Conservation (phyloP, 1,140 invertebrate genomes). For the Cydia fagiglandana region DNA sequence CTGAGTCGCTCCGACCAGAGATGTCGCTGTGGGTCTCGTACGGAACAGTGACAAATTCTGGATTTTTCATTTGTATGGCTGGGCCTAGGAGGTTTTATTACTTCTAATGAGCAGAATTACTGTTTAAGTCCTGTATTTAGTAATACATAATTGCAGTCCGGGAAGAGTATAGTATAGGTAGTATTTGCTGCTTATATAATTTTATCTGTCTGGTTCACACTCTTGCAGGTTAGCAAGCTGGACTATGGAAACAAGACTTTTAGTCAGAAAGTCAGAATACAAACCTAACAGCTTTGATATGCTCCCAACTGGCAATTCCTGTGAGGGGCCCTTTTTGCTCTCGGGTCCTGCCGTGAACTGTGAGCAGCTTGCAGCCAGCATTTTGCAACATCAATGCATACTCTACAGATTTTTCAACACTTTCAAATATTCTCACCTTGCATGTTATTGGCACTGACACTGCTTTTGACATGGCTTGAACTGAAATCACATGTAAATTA, state of each 20-base stretch:
- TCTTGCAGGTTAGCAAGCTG: background rate
- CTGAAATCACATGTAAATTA: conserved; percentile 78
- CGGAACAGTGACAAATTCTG: no score
- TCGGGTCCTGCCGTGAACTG: conserved; percentile 96
- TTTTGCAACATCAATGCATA: conserved; percentile 97
- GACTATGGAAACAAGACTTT: background rate
- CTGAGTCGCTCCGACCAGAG: no score
- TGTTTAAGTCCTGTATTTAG: no score
- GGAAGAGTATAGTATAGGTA: no score
- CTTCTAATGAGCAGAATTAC: no score
- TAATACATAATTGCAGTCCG: no score
- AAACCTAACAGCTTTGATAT: conserved; percentile 95
- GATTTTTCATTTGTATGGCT: no score
- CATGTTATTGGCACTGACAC: conserved; percentile 94
- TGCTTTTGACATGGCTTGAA: conserved; percentile 83
- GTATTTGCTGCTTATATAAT: no score
- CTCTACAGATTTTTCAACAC: conserved; percentile 91
- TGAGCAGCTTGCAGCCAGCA: conserved; percentile 95
- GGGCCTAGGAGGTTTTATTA: no score
- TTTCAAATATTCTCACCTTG: conserved; percentile 96
- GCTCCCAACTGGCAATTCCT: conserved; percentile 96
- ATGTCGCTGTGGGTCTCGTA: no score
- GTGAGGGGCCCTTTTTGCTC: conserved; percentile 98
- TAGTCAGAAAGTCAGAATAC: conserved; percentile 34
- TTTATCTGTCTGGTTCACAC: no score